Percentiles rank a stretch among this genome's conserved stretches.
Conservation (phyloP, 2,113 vertebrate species). For the Rhadina sibilatrix region DNA sequence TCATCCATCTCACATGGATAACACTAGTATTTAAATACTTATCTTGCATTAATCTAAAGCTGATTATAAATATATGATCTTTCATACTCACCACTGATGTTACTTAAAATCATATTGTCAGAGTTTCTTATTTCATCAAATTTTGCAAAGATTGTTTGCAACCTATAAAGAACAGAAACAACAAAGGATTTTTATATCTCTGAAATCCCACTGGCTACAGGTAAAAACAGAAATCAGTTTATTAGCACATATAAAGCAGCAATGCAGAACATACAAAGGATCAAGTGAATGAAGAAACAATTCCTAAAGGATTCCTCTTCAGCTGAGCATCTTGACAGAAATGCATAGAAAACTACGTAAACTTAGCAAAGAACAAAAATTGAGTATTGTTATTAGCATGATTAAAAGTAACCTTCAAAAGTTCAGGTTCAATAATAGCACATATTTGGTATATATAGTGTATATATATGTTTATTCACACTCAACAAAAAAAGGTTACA, state of each 20-base stretch:
- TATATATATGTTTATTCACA: not conserved
- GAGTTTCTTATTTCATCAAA: constrained; percentile 95
- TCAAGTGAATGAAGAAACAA: not conserved
- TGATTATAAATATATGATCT: not conserved
- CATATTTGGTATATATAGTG: not conserved
- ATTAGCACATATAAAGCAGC: not conserved
- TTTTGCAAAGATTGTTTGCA: constrained; percentile 89
- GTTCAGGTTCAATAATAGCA: not conserved
- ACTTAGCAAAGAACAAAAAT: not conserved
- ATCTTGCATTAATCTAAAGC: not conserved
- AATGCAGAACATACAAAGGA: not conserved
- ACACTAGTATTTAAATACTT: not conserved
- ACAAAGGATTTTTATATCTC: not conserved
- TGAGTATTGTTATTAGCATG: not conserved
- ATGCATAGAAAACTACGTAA: not conserved
- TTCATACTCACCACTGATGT: constrained; percentile 83
- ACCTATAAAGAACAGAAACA: constrained; percentile 76
- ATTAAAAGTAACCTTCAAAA: not conserved
- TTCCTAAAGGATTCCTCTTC: not conserved
- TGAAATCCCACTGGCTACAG: not conserved
- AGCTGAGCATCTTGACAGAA: not conserved
- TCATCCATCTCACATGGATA: not conserved
- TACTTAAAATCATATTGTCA: constrained; percentile 90
- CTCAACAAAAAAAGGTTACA: not conserved
- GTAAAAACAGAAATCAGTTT: not conserved